Base-by-base conservation (phyloP, 1,140 invertebrate genomes). In the Solenopsis fugax region DNA sequence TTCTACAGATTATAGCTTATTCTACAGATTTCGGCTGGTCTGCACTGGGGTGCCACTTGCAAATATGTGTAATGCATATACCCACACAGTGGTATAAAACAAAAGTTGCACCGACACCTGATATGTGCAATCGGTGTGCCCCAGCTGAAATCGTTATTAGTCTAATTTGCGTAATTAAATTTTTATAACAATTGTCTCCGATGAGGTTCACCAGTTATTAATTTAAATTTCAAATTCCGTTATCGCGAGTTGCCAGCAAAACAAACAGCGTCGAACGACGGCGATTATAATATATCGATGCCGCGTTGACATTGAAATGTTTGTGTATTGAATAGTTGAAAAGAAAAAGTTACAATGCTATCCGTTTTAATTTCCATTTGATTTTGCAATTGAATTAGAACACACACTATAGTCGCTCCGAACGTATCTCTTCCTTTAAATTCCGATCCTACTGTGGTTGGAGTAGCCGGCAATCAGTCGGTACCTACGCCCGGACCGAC, bases 211-310 rank as follows among this genome's bases (percentile, higher is more conserved):
- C 80, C 54, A 73, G 52, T 84, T 84, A 73, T 73, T 84, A 84
- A 73, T 84, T 84, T 84, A 45, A 84, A 84, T 84, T 84, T 84
- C 80, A 84, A 84, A 84, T 84, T 60, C 69, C 54, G 67, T 48
- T 52, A 52, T 58, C 21, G 67, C 24, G 45, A 48, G 9, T 75
- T 34, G 37, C 16, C 24, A 67, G 54, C 41, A 29, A 84, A 84
- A 84, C 41, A 69, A 62, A 24, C 54, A 18, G 64, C 64, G 18
- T 72, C 24, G 80, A 60, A 60, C 65, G 65, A 24, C 34, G 7
- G 45, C 41, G 67, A 41, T 82, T 82, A 82, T 82, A n/a, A n/a
- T n/a, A n/a, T n/a, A n/a, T n/a, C 80, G 80, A 6, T 50, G 52
- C 45, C 13, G 16, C 34, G n/a, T n/a, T 45, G 50, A 41, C 24